These are phyloP conservation scores for Clarias platycephalus DNA, from an alignment of 2,797 vertebrate genomes.

Conservation along the genomic window DNA sequence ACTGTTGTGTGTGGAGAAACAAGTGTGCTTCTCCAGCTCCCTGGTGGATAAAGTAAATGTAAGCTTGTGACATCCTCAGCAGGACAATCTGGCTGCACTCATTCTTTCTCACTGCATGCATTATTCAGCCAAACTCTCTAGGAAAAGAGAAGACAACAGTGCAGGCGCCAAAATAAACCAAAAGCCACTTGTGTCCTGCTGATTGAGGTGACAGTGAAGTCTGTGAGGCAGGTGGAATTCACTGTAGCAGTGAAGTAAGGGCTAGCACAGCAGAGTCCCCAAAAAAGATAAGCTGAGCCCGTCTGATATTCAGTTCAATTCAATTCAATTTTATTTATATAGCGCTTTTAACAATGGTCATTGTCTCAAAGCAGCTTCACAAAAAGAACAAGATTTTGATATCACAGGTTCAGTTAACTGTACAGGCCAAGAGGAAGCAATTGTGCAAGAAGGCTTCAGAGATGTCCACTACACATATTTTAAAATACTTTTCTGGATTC, in stretches of 20 bases:
- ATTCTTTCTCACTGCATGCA: slow-evolving; percentile 53
- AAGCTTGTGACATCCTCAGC: slow-evolving; percentile 52
- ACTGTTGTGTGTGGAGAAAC: slow-evolving; percentile 18
- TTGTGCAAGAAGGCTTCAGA: neutral
- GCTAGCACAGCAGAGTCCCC: slow-evolving; percentile 36
- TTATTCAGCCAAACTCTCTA: slow-evolving; percentile 62
- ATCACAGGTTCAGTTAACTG: neutral
- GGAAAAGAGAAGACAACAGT: slow-evolving; percentile 43
- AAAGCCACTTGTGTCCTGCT: neutral
- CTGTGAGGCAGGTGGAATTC: slow-evolving; percentile 37
- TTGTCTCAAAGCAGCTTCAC: no score
- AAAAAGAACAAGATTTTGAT: no score
- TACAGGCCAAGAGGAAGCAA: neutral
- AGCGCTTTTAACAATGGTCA: no score
- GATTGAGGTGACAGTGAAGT: slow-evolving; percentile 13
- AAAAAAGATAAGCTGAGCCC: slow-evolving; percentile 13
- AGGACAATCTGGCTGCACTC: slow-evolving; percentile 49
- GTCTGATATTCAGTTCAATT: no score
- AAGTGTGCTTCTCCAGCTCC: slow-evolving; percentile 23
- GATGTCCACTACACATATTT: neutral
- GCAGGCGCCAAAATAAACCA: slow-evolving; percentile 1
- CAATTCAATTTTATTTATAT: no score
- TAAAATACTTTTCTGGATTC: neutral
- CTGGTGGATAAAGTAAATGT: slow-evolving; percentile 42
- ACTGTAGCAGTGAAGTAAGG: slow-evolving; percentile 36